Conservation (phyloP, 2,888 invertebrate genomes). For the Hypomecis atomaria region DNA sequence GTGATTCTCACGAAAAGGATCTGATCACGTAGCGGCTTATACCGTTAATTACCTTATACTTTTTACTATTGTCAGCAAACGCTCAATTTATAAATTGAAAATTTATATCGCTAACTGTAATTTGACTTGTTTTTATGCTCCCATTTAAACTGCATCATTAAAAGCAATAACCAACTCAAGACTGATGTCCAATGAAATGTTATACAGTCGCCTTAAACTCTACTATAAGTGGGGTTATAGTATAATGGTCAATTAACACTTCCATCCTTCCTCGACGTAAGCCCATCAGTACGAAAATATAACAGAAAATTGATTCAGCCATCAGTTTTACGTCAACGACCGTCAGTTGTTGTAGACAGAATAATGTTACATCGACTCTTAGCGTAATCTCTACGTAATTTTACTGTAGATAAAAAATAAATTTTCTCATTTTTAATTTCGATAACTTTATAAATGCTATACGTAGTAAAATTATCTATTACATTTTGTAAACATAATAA, state of each 20-base stretch:
- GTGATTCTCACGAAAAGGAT: background rate
- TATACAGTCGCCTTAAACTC: slow-evolving; percentile 34
- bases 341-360: too few species aligned
- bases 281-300: background rate
- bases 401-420: too few species aligned
- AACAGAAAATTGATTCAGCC: background rate
- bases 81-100: slow-evolving; percentile 5
- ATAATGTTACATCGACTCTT: too few species aligned
- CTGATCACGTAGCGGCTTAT: background rate
- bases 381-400: too few species aligned
- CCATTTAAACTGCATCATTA: background rate
- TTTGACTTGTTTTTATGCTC: background rate
- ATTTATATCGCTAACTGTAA: background rate
- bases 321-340: too few species aligned
- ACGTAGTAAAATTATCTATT: too few species aligned
- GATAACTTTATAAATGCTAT: too few species aligned
- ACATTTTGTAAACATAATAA: too few species aligned
- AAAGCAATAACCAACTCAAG: slow-evolving; percentile 37
- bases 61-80: too few species aligned
- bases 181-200: slow-evolving; percentile 39
- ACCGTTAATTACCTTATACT: too few species aligned
- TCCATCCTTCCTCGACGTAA: slow-evolving; percentile 43
- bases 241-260: slow-evolving; percentile 52
- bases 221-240: slow-evolving; percentile 38
- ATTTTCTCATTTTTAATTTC: too few species aligned